phyloP scores from a whole-genome alignment of 2,888 invertebrate species.

The Eristalis pertinax region DNA sequence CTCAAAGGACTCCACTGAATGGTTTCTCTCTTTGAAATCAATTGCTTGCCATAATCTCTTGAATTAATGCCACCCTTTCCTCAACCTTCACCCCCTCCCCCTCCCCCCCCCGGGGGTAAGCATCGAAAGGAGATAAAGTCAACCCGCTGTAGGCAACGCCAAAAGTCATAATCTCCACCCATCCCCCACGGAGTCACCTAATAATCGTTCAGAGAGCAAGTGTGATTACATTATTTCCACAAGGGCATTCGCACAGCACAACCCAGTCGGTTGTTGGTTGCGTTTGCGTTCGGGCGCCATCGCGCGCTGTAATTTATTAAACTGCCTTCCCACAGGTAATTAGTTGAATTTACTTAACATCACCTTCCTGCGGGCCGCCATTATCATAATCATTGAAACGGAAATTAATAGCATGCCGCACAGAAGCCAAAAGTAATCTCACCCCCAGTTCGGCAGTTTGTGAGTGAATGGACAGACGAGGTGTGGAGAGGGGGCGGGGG shows the following conservation, averaged over 20 bases:
- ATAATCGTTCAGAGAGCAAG: constrained; percentile 14
- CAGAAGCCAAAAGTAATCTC: constrained; percentile 56
- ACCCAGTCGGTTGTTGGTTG: background rate
- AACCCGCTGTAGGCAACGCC: background rate
- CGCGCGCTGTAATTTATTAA: constrained; percentile 53
- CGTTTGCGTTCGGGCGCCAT: background rate
- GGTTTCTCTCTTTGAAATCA: background rate
- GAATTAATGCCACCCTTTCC: background rate
- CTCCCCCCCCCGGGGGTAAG: no score
- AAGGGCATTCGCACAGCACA: constrained; percentile 14
- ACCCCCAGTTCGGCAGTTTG: no score
- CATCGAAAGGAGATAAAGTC: background rate
- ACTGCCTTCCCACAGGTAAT: constrained; percentile 68
- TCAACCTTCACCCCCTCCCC: background rate
- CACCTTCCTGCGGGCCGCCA: constrained; percentile 35
- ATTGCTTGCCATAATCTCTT: background rate
- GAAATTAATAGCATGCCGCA: constrained; percentile 67
- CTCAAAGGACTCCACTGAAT: background rate
- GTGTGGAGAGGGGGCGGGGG: background rate
- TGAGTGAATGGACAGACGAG: no score
- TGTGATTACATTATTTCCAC: constrained; percentile 36
- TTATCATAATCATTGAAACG: constrained; percentile 70
- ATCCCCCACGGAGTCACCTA: constrained; percentile 4
- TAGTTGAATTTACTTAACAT: constrained; percentile 68
- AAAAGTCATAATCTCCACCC: background rate